phyloP scores from a whole-genome alignment of 2,113 vertebrate species.

The Neopipo cinnamomea region DNA sequence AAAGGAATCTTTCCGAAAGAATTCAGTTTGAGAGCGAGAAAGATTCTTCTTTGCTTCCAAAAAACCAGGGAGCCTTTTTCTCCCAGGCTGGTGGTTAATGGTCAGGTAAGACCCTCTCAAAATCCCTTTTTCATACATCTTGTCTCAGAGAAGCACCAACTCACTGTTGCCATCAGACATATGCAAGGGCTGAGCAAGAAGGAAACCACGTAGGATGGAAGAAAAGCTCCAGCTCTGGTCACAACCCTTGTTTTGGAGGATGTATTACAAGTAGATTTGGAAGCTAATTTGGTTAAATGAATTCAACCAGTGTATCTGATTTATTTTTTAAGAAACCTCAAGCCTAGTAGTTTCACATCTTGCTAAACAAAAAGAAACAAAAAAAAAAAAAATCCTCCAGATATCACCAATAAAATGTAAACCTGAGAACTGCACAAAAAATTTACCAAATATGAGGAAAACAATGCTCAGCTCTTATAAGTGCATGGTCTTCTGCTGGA shows the following conservation, averaged over 20 bases:
- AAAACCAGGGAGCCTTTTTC: fast-evolving
- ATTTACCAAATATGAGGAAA: not conserved
- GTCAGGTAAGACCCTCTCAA: not conserved
- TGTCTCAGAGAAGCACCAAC: not conserved
- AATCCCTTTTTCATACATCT: not conserved
- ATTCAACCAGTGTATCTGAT: not conserved
- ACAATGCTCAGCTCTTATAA: not conserved
- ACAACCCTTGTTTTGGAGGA: not conserved
- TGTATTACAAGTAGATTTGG: not conserved
- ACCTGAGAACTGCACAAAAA: not conserved
- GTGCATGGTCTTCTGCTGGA: not conserved
- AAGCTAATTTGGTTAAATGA: not conserved
- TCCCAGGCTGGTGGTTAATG: not conserved
- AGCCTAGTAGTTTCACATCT: not conserved
- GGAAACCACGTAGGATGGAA: not conserved
- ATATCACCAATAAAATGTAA: not conserved
- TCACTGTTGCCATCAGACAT: not conserved
- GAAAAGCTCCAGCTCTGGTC: not conserved
- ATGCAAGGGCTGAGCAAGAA: not conserved
- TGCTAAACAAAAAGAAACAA: not conserved
- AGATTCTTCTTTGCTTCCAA: not conserved
- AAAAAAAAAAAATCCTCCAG: not conserved
- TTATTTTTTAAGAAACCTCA: not conserved
- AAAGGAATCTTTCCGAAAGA: not conserved
- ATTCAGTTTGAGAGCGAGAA: not conserved